A percentile compares a stretch with the other conserved stretches of the same genome.
Conservation (phyloP, 1,140 invertebrate genomes). For the Heliothis virescens region DNA sequence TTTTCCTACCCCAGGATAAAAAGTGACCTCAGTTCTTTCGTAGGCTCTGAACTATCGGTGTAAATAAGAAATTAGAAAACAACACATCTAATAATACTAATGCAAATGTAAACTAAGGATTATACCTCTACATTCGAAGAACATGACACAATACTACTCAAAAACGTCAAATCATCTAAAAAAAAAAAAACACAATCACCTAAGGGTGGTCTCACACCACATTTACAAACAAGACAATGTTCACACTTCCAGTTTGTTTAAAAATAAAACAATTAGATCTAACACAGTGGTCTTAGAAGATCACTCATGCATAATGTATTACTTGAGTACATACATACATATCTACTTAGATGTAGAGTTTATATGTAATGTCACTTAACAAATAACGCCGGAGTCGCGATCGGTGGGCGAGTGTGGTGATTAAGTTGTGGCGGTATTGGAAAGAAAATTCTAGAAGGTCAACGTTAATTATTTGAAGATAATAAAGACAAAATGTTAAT, state of each 20-base stretch:
- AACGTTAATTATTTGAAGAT: too few species aligned
- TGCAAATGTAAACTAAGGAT: not conserved
- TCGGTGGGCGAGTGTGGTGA: slow-evolving; percentile 26
- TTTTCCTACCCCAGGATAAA: too few species aligned
- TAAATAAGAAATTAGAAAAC: not conserved
- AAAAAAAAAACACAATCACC: not conserved
- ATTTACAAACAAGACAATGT: not conserved
- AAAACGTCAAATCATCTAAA: not conserved
- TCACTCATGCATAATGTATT: slow-evolving; percentile 9
- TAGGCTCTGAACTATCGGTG: too few species aligned
- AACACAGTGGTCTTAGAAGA: slow-evolving; percentile 4
- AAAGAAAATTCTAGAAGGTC: not conserved
- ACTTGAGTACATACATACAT: not conserved
- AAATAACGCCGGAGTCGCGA: slow-evolving; percentile 1
- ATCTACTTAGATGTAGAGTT: slow-evolving; percentile 5
- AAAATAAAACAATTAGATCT: not conserved
- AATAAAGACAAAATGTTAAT: too few species aligned
- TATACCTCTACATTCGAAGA: too few species aligned
- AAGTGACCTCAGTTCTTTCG: too few species aligned
- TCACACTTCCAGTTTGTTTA: not conserved
- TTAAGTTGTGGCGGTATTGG: not conserved
- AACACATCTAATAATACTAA: not conserved
- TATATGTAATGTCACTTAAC: slow-evolving; percentile 38
- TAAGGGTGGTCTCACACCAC: slow-evolving; percentile 6
- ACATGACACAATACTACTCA: too few species aligned